Evolutionary conservation across 2,797 vertebrate species (phyloP).

Genomic region (Decapterus maruadsi): DNA sequence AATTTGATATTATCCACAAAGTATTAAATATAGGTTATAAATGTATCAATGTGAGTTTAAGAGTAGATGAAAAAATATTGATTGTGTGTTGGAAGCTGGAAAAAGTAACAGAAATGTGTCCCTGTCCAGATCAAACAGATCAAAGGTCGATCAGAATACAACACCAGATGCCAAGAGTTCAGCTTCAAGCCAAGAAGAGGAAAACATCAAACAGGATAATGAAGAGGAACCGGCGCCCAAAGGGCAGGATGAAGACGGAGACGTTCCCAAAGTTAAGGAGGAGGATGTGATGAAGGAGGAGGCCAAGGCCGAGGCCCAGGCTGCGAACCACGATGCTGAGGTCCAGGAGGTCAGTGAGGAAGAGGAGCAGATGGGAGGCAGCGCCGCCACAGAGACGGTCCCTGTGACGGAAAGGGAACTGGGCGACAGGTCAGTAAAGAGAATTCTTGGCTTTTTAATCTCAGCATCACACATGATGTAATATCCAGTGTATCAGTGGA

Average conservation of each 20-base stretch:
- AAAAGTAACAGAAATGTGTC: slow-evolving; percentile 4
- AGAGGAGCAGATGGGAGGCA: slow-evolving; percentile 39
- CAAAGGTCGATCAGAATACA: slow-evolving; percentile 42
- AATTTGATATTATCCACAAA: background rate
- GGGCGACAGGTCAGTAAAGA: slow-evolving; percentile 70
- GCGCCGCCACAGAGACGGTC: slow-evolving; percentile 8
- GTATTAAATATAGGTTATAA: background rate
- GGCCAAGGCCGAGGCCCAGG: background rate
- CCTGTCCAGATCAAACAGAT: slow-evolving; percentile 62
- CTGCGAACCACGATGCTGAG: slow-evolving; percentile 38
- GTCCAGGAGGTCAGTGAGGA: slow-evolving; percentile 28
- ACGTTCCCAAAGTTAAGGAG: slow-evolving; percentile 29
- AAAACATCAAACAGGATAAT: slow-evolving; percentile 42
- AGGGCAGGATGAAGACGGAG: slow-evolving; percentile 28
- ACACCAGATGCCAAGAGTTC: slow-evolving; percentile 36
- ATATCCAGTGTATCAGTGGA: background rate
- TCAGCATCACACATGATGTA: background rate
- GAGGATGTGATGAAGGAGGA: slow-evolving; percentile 25
- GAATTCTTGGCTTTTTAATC: background rate
- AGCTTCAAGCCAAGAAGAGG: slow-evolving; percentile 28
- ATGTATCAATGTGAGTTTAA: background rate
- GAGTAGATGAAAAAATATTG: background rate
- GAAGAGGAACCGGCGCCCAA: slow-evolving; percentile 27
- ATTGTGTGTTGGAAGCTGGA: background rate
- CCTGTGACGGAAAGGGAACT: slow-evolving; percentile 32